Conservation (phyloP, 1,140 invertebrate genomes). For the Eurosta solidaginis region DNA sequence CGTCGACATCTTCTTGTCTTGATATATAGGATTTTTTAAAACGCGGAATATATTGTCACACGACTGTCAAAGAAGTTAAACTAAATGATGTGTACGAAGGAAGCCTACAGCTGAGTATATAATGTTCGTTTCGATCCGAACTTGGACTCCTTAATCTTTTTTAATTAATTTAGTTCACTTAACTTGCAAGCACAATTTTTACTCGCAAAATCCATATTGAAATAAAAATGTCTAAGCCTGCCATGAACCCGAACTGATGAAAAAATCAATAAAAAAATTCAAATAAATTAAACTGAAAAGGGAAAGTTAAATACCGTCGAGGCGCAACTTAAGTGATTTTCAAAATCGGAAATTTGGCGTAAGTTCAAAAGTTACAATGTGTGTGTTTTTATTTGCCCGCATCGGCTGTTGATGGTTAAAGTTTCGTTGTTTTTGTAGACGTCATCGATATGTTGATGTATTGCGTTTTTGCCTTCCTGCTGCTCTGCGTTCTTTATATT, state of each 20-base stretch:
- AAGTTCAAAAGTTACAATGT: background rate
- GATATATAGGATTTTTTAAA: no score
- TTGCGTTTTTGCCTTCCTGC: background rate
- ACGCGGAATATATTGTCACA: no score
- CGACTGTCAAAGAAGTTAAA: no score
- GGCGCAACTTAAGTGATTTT: background rate
- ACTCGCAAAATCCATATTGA: no score
- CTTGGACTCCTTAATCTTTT: no score
- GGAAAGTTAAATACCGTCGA: background rate
- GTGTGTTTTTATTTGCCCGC: background rate
- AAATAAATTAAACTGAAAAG: background rate
- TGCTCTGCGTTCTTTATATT: conserved; percentile 6
- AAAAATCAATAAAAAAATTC: background rate
- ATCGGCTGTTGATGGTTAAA: conserved; percentile 41
- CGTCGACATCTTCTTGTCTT: no score
- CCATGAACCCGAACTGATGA: background rate
- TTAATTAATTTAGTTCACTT: no score
- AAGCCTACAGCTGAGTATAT: no score
- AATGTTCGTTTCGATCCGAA: no score
- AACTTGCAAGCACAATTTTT: no score
- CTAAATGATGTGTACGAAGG: no score
- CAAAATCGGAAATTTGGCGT: background rate
- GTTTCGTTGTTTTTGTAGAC: conserved; percentile 57
- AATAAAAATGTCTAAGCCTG: background rate
- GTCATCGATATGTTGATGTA: conserved; percentile 42